A percentile compares a stretch with the other conserved stretches of the same genome.
Evolutionary conservation across 2,113 vertebrate genomes (phyloP).

Genomic region (Chloebia gouldiae): DNA sequence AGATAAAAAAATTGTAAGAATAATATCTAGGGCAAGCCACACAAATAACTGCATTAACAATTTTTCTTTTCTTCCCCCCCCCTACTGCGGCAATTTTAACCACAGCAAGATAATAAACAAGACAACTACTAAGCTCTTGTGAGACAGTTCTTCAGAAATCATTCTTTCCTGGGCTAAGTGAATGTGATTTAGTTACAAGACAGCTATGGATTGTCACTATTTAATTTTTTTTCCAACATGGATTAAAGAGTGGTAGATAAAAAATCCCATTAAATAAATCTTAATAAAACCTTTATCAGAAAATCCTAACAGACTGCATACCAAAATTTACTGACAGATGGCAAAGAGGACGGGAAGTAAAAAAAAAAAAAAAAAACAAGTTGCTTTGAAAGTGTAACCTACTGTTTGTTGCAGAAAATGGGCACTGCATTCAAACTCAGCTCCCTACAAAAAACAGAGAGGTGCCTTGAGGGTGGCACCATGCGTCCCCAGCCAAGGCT

Average conservation of each 20-base stretch:
- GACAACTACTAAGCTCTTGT: slow-evolving; percentile 23
- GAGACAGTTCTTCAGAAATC: slow-evolving; percentile 26
- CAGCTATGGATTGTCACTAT: not conserved
- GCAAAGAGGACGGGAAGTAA: slow-evolving; percentile 30
- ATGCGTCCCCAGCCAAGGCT: not conserved
- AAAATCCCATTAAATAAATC: slow-evolving; percentile 49
- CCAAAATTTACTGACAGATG: slow-evolving; percentile 44
- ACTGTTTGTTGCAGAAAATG: not conserved
- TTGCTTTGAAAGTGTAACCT: not conserved
- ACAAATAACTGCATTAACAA: slow-evolving; percentile 46
- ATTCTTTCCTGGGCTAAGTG: not conserved
- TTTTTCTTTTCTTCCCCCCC: not conserved
- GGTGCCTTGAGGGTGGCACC: fast-evolving
- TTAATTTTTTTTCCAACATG: slow-evolving; percentile 21
- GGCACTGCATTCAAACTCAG: not conserved
- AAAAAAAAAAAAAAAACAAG: slow-evolving; percentile 34
- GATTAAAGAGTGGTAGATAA: slow-evolving; percentile 29
- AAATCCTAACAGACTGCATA: slow-evolving; percentile 18
- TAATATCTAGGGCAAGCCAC: slow-evolving; percentile 58
- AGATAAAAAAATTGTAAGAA: not conserved
- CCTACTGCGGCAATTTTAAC: slow-evolving; percentile 6
- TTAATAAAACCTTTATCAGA: slow-evolving; percentile 43
- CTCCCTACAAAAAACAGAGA: not conserved
- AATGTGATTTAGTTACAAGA: slow-evolving; percentile 7
- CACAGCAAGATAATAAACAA: slow-evolving; percentile 31